A percentile compares a stretch with the other conserved stretches of the same genome.
Evolutionary conservation across 2,888 invertebrate genomes (phyloP).

Genomic region (Spialia ferax): DNA sequence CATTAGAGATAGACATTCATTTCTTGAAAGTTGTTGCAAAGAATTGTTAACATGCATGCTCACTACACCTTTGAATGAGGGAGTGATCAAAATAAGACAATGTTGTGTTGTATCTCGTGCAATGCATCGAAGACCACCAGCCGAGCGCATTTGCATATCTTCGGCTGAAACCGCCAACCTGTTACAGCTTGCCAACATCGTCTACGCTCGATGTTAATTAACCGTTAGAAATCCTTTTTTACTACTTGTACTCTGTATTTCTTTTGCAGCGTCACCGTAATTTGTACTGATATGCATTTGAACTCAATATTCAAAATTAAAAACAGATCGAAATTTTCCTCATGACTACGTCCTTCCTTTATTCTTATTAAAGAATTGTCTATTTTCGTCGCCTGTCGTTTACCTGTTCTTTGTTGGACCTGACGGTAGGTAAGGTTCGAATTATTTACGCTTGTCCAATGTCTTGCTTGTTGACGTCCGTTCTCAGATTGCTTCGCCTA

Average conservation of each 20-base stretch:
- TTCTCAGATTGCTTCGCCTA: slow-evolving; percentile 68
- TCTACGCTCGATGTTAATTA: slow-evolving; percentile 61
- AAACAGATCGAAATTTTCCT: too few relatives aligned
- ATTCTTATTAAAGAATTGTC: not conserved
- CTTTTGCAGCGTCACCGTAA: not conserved
- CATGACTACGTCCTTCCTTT: too few relatives aligned
- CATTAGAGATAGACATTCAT: slow-evolving; percentile 24
- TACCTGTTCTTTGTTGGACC: slow-evolving; percentile 13
- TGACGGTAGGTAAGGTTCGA: slow-evolving; percentile 45
- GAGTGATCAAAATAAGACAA: slow-evolving; percentile 53
- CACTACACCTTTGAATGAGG: slow-evolving; percentile 40
- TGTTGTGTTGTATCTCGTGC: slow-evolving; percentile 48
- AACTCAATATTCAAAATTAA: too few relatives aligned
- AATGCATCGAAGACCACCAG: slow-evolving; percentile 71
- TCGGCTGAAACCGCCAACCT: slow-evolving; percentile 53
- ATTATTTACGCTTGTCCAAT: slow-evolving; percentile 52
- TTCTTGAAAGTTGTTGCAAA: slow-evolving; percentile 26
- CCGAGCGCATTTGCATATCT: slow-evolving; percentile 71
- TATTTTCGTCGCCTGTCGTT: slow-evolving; percentile 16
- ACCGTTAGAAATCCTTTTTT: slow-evolving; percentile 63
- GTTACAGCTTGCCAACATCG: slow-evolving; percentile 51
- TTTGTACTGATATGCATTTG: not conserved
- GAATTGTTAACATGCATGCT: slow-evolving; percentile 45
- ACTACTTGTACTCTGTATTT: slow-evolving; percentile 26
- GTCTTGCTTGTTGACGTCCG: slow-evolving; percentile 57